Evolutionary conservation across 2,888 invertebrate genomes (phyloP).

Genomic region (Hypena proboscidalis): DNA sequence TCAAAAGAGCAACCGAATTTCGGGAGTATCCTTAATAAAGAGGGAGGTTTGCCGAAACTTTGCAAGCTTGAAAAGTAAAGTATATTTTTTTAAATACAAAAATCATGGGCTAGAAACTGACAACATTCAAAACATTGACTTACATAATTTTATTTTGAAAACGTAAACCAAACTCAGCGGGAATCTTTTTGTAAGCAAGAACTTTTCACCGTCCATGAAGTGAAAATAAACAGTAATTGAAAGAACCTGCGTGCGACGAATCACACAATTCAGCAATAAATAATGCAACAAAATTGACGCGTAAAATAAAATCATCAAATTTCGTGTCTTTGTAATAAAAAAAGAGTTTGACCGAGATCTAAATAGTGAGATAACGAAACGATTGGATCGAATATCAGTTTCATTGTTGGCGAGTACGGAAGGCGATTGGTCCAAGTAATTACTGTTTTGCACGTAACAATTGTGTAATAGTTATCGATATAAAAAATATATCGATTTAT

Average conservation of each 20-base stretch:
- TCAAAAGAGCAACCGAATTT: too few species aligned
- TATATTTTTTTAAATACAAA: too few species aligned
- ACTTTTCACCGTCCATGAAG: too few species aligned
- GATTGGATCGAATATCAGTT: conserved; percentile 74
- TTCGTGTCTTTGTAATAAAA: conserved; percentile 71
- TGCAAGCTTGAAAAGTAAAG: too few species aligned
- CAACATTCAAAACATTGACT: too few species aligned
- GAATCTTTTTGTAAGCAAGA: too few species aligned
- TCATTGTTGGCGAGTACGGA: conserved; percentile 77
- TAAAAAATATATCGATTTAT: conserved; percentile 56
- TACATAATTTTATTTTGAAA: too few species aligned
- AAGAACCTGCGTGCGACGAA: conserved; percentile 13
- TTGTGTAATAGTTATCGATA: conserved; percentile 69
- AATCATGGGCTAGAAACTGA: too few species aligned
- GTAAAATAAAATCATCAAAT: conserved; percentile 61
- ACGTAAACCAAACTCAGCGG: too few species aligned
- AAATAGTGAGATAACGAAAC: conserved; percentile 61
- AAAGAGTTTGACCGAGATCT: conserved; percentile 76
- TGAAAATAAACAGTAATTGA: conserved; percentile 8
- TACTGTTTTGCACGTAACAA: conserved; percentile 74
- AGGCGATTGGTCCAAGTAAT: conserved; percentile 70
- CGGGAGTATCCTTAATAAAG: too few species aligned
- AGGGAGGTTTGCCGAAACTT: too few species aligned
- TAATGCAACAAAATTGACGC: conserved; percentile 41
- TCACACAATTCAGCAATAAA: conserved; percentile 24